Evolutionary conservation across 2,113 vertebrate species (phyloP), one percentile per base, ranked within the genome.

Genomic region (Boleophthalmus pectinirostris): DNA sequence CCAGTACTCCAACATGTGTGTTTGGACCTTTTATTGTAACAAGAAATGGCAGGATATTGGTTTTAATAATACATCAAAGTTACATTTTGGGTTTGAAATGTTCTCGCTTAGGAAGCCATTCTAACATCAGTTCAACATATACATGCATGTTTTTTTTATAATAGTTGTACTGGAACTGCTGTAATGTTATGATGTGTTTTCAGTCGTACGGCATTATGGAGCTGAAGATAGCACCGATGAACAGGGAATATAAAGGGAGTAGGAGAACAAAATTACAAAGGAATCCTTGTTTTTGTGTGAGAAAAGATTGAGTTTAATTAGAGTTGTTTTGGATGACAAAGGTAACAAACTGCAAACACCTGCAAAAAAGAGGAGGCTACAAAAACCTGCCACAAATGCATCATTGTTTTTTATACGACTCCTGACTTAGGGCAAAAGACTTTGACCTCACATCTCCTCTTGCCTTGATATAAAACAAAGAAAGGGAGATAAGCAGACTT

Each of bases 281-380:
- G 84, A 63, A 78, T 82, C 80, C 80, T 66, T 70, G 86, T 69
- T 78, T 77, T 10, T 75, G 69, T 68, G 64, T 71, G 74, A 75
- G 79, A 43, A 70, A 81, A 74, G 29, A 75, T 72, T 83, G 77
- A 76, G 25, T 82, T 65, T 78, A 70, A 4, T 57, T 57, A 35
- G 38, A 66, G 72, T 23, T 24, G 72, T 54, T 66, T 66, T 47
- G 47, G 71, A 58, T 78, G 82, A 79, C 76, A 43, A 77, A 74
- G 56, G 61, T 60, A 61, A 79, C 43, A 70, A 75, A 86, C 65
- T 9, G n/a, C 38, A 46, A 69, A 43, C 38, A 43, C 38, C 49
- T 66, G n/a, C n/a, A 67, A 72, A 69, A 68, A 45, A 46, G 15
- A 53, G 64, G 57, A 29, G 14, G 53, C 15, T 33, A n/a, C 2